Base-by-base conservation (phyloP, 2,888 invertebrate species). In the Andrena marginata region DNA sequence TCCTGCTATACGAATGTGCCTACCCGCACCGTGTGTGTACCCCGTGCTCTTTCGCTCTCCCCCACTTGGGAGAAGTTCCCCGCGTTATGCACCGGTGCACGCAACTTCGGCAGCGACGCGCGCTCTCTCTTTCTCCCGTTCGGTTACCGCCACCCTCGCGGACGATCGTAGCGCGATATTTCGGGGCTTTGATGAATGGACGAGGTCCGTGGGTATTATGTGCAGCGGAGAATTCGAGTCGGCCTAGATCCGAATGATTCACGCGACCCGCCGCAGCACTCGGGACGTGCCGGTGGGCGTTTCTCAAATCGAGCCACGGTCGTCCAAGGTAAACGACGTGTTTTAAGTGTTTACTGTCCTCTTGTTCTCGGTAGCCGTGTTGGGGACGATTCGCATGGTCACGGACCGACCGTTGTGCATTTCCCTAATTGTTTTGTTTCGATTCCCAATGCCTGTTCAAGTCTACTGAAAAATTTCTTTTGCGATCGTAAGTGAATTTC, bases 51-150 rank as follows among this genome's bases (percentile, higher is more conserved):
- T 60, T 68, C 65, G 56, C 56, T 69, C 72, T 60, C 72, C 65
- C 75, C 74, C 59, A 20, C 71, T 64, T 63, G 29, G 35, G 42
- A 49, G 63, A 60, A 67, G 60, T 77, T 63, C 76, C 67, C 65
- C 76, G 59, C 63, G 88, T 87, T 82, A 82, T 83, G 88, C 88
- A 85, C 75, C 89, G 79, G 54, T 89, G 84, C 86, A 86, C 85
- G 87, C 85, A 82, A 85, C 81, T 82, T 85, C 75, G 80, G 71
- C 16, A 63, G 69, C 65, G 68, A 59, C 54, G 68, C 67, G 23
- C 20, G 63, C 63, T 62, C 70, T 73, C 31, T 31, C 31, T 31
- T 35, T 31, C 59, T 64, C n/a, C 26, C 20, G 10, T n/a, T 10
- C n/a, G 4, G 20, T n/a, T 7, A 7, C 20, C 54, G n/a, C 54